Base-by-base conservation (phyloP, 2,888 invertebrate genomes). In the Cephus spinipes region DNA sequence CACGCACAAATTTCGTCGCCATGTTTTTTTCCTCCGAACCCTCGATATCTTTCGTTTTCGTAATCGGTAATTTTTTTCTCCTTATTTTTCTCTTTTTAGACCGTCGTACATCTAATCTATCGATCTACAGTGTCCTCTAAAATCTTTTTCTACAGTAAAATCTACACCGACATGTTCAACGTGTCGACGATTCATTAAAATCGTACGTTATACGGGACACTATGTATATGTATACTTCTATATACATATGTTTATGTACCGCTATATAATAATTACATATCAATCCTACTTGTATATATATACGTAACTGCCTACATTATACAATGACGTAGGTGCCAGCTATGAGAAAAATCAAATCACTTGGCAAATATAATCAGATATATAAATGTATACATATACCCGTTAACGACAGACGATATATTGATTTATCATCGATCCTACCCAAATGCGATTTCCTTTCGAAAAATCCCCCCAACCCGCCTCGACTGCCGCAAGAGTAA, bases 261-360 rank as follows among this genome's bases (percentile, higher is more conserved):
- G 83, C 79, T 81, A 71, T 83, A 81, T 81, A 79, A 68, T 81
- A 80, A 71, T 77, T 76, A 80, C 82, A 83, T 80, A 76, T 83
- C 79, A 84, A 81, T 83, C 80, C 90, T 89, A 89, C 86, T 89
- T 88, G 85, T 87, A 81, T 84, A 79, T 84, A 82, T 86, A 76
- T 74, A 73, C 68, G 6, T 40, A 15, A 40, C 6, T 40, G 6
- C 15, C 40, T 40, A 40, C 40, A 15, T 40, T 6, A 40, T 40
- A 15, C 40, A 40, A 15, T 40, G 0, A 15, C 40, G 40, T 40
- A 40, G 15, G 40, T 40, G 40, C 40, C 40, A 40, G 15, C 15
- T 40, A 40, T 40, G 15, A 40, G 4, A 15, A 40, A 40, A 40
- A 40, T 40, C 40, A 40, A 40, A 40, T 40, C 40, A 15, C 40